Base-by-base conservation (phyloP, 2,888 invertebrate genomes). In the Nemapogon koenigi region DNA sequence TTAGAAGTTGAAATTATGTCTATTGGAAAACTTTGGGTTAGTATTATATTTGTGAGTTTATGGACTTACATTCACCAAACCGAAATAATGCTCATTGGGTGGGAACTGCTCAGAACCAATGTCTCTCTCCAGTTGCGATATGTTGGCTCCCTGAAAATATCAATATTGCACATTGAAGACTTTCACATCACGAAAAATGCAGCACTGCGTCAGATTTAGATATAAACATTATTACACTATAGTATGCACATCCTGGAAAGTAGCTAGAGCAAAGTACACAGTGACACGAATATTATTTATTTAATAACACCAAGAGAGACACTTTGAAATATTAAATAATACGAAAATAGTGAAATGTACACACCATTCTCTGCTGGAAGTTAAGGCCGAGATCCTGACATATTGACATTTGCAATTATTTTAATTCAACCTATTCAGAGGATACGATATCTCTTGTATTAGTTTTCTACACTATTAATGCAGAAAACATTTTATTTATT, bases 71-170 rank as follows among this genome's bases (percentile, higher is more conserved):
- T 99, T 99, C 48, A 99, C 97, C 76, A 99, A 86, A 62, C 99
- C 99, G 83, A 99, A 99, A 76, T 97, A 99, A 76, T 97, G 97
- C 70, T 99, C 99, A 76, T 98, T 99, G 46, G 94, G 91, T 59
- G 97, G 97, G 80, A 98, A 94, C 68, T 96, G 94, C 81, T 98
- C 98, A 56, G 95, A 89, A 61, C 97, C 98, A 67, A 99, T 97
- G 84, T 99, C 98, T 83, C 95, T 91, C 85, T 99, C 99, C 76
- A 99, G 81, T 80, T 98, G 97, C 59, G 97, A 98, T 79, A 97
- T 94, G 86, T 97, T 98, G 76, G 97, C 94, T 83, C 98, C 98
- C 98, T 95, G 69, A 47, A 62, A 70, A 35, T 11, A 17, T 22
- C 6, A 8, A 22, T 22, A 7, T 8, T 22, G 22, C 10, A 8